These are phyloP conservation scores for Mustela nigripes DNA, from an alignment of 2,113 vertebrate species.

Conservation along the genomic window DNA sequence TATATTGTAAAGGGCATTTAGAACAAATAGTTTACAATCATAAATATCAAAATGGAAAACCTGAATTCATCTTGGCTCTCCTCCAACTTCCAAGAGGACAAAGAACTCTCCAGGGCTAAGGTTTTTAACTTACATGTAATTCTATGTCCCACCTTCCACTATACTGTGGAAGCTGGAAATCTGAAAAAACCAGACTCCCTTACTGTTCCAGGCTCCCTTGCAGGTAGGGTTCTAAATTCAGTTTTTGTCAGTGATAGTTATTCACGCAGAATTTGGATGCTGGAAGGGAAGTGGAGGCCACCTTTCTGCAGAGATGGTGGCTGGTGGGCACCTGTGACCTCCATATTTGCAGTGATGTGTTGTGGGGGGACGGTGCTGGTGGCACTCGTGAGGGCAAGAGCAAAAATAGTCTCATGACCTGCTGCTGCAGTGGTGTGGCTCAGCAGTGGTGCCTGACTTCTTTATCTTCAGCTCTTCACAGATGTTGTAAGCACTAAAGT, in stretches of 20 bases:
- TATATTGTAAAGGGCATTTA: conserved; percentile 41
- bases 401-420: neutral
- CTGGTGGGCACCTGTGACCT: neutral
- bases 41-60: neutral
- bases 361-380: neutral
- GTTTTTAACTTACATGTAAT: neutral
- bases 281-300: neutral
- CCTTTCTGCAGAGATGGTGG: neutral
- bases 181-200: neutral
- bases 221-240: neutral
- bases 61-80: neutral
- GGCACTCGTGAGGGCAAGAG: neutral
- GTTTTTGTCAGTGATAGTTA: neutral
- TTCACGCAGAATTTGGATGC: neutral
- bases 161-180: neutral
- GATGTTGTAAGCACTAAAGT: neutral
- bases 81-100: neutral
- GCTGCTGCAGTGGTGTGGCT: neutral
- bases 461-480: neutral
- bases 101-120: neutral
- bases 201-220: neutral
- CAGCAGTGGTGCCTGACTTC: neutral
- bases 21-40: neutral
- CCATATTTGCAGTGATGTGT: neutral
- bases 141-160: neutral